Base-by-base conservation (phyloP, 2,113 vertebrate species). In the Platysteira castanea region DNA sequence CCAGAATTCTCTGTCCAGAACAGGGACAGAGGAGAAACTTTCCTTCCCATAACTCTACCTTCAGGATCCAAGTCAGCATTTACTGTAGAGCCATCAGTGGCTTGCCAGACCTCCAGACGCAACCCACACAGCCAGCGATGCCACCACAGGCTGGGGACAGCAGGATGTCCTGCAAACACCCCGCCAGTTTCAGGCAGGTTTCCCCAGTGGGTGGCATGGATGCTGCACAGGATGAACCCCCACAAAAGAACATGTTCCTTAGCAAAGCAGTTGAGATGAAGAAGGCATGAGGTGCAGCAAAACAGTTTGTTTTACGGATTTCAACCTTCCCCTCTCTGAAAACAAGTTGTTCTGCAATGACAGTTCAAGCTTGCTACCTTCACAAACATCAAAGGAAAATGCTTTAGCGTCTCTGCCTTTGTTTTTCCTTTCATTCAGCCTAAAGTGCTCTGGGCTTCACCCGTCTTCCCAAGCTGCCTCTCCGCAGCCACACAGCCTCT, bases 281-380 rank as follows among this genome's bases (percentile, higher is more conserved):
- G 73, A 39, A 49, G 44, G 50, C 2, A 0, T 35, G 54, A 93
- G 82, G 79, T 86, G 56, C 22, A 80, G 83, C 21, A 17, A 69
- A 84, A 85, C 1, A 5, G 50, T 92, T 95, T 95, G 93, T 68
- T 92, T 92, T 89, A 93, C 3, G 13, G 87, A 81, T 89, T 95
- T 84, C 91, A 95, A 17, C 91, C 93, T 91, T 92, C 12, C 74
- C 81, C 89, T 89, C 83, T 88, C 91, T 9, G 41, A 86, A 97
- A 96, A 95, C 91, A 89, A 92, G 68, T 65, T 96, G 91, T 92
- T 95, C 80, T 65, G 84, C 80, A 95, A 68, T 64, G 94, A 96
- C 95, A 96, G 61, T 91, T 96, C 69, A 68, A 95, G 95, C 93
- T 89, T 93, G 91, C 94, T 95, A 84, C 89, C 81, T 94, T 96